Evolutionary conservation across 2,888 invertebrate species (phyloP).

Genomic region (Stictocephala bisonia): DNA sequence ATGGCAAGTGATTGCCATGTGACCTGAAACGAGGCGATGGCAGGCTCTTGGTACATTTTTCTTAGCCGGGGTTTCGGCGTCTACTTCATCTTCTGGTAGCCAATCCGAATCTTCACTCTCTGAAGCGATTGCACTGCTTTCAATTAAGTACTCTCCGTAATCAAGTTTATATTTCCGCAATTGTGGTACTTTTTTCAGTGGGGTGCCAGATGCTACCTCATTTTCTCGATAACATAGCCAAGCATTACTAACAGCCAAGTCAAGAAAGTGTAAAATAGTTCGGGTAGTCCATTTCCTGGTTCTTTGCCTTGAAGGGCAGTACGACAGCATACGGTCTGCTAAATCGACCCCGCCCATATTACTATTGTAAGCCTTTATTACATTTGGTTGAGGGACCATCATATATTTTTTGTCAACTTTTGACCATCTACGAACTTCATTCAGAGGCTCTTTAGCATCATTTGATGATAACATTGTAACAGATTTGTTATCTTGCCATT

Average conservation of each 20-base stretch:
- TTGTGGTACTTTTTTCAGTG: slow-evolving; percentile 5
- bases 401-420: neutral
- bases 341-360: slow-evolving; percentile 3
- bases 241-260: slow-evolving; percentile 7
- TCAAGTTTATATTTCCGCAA: slow-evolving; percentile 6
- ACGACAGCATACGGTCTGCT: neutral
- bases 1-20: neutral
- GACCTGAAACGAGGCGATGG: neutral
- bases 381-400: neutral
- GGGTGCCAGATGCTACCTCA: neutral
- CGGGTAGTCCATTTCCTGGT: slow-evolving; percentile 15
- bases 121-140: neutral
- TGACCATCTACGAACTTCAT: slow-evolving; percentile 1
- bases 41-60: neutral
- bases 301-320: slow-evolving; percentile 1
- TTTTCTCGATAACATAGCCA: slow-evolving; percentile 4
- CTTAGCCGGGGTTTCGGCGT: neutral
- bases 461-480: slow-evolving; percentile 1
- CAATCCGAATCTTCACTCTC: neutral
- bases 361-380: neutral
- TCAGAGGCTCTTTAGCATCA: slow-evolving; percentile 5
- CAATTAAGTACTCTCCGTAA: slow-evolving; percentile 12
- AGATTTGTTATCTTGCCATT: slow-evolving; percentile 27
- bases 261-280: slow-evolving; percentile 8
- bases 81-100: neutral